A percentile compares a stretch with the other conserved stretches of the same genome.
phyloP scores from a whole-genome alignment of 2,888 invertebrate species.

The Hoplodrina blanda region DNA sequence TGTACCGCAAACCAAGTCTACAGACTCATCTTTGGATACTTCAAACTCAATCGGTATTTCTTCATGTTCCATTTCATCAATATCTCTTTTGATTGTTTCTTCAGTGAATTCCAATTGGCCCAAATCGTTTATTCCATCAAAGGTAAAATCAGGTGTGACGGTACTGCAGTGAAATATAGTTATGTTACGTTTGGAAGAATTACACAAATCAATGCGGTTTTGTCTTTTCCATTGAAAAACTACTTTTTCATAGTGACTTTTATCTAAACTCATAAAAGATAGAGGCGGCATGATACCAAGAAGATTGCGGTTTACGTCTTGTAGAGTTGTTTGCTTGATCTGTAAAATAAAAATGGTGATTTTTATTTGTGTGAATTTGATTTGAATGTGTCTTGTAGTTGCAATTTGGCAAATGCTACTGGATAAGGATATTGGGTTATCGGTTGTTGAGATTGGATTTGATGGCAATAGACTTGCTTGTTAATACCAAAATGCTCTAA shows the following conservation, averaged over 20 bases:
- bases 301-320: conserved; percentile 69
- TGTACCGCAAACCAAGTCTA: background rate
- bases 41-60: conserved; percentile 18
- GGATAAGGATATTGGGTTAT: too few relatives aligned
- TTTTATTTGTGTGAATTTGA: background rate
- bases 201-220: conserved; percentile 64
- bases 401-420: too few relatives aligned
- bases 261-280: conserved; percentile 72
- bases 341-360: conserved; percentile 63
- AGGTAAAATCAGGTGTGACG: conserved; percentile 70
- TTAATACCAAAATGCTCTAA: too few relatives aligned
- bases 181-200: conserved; percentile 64
- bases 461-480: too few relatives aligned
- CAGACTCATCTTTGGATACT: conserved; percentile 36
- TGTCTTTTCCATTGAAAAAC: conserved; percentile 78
- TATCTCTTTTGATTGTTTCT: conserved; percentile 59
- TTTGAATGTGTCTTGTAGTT: too few relatives aligned
- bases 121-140: conserved; percentile 60
- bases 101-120: conserved; percentile 52
- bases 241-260: conserved; percentile 73
- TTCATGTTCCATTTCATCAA: conserved; percentile 33
- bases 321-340: conserved; percentile 76
- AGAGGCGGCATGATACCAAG: conserved; percentile 74
- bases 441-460: too few relatives aligned
- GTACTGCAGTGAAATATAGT: conserved; percentile 76